Evolutionary conservation across 2,113 vertebrate species (phyloP).

Genomic region (Muntiacus muntjak): DNA sequence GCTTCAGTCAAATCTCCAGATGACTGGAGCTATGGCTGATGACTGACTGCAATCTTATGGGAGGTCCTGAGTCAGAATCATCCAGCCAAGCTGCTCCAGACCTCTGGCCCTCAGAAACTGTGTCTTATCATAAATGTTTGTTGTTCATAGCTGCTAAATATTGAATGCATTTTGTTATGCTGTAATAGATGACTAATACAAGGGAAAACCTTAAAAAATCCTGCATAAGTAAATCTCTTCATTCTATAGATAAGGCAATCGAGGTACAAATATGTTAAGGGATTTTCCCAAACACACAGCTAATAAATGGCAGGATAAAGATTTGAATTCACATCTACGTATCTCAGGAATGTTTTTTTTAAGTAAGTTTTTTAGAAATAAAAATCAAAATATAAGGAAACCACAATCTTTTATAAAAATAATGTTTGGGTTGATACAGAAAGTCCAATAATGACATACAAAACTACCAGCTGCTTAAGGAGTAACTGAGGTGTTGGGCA

Average conservation of each 20-base stretch:
- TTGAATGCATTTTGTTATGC: neutral
- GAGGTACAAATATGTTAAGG: neutral
- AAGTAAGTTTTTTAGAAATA: neutral
- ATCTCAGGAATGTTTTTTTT: neutral
- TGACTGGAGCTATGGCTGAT: neutral
- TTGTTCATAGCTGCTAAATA: neutral
- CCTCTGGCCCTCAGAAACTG: neutral
- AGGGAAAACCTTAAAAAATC: neutral
- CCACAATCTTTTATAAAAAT: neutral
- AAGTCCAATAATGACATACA: neutral
- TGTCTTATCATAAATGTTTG: neutral
- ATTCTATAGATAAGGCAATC: neutral
- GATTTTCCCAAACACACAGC: neutral
- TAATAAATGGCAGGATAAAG: neutral
- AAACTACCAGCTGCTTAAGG: slow-evolving; percentile 2
- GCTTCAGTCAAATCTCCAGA: neutral
- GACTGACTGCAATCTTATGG: neutral
- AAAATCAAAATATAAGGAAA: slow-evolving; percentile 12
- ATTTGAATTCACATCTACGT: neutral
- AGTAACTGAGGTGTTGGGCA: neutral
- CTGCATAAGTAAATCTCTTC: neutral
- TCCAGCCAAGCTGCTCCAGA: neutral
- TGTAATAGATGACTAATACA: neutral
- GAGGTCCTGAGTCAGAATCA: neutral
- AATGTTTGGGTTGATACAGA: neutral